Base-by-base conservation (phyloP, 2,113 vertebrate species). In the Xenopus tropicalis region DNA sequence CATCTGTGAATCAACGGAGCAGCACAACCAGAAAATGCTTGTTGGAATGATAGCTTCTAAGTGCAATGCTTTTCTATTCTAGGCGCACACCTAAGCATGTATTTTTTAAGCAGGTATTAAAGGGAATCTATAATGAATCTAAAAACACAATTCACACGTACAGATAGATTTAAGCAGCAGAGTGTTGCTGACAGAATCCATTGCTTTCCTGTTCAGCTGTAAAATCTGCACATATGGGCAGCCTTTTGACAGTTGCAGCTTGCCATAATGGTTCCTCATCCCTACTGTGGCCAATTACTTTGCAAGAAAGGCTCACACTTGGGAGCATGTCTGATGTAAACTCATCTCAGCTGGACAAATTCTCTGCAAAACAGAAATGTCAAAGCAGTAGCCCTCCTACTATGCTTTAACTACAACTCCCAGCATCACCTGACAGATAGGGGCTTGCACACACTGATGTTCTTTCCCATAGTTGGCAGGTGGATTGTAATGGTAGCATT, bases 171-270 rank as follows among this genome's bases (percentile, higher is more conserved):
- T 54, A 54, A 6, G 16, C 52, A 54, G 16, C n/a, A 19, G 52
- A 54, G 52, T 54, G 52, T 54, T 54, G 52, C 52, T n/a, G 52
- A 54, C 52, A 54, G 8, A 54, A 54, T 54, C 52, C 52, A 54
- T 54, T 54, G 19, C 52, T 54, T 54, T 17, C 19, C 52, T n/a
- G 52, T n/a, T 54, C 19, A 54, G 52, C 7, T n/a, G 19, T 54
- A 54, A 54, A 54, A n/a, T 54, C 16, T n/a, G 52, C 52, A 54
- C 16, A 54, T n/a, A 54, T 48, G 46, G 52, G 52, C 52, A 12
- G 52, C 19, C 52, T 54, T 54, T 17, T 48, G 46, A 48, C 12
- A 48, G 46, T 17, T 48, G 1, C 46, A 14, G 12, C 16, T n/a
- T 54, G 52, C 19, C 52, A 54, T 54, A n/a, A 54, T 54, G 19